These are phyloP conservation scores for Thunnus albacares DNA, from an alignment of 2,797 vertebrate species.

Conservation along the genomic window DNA sequence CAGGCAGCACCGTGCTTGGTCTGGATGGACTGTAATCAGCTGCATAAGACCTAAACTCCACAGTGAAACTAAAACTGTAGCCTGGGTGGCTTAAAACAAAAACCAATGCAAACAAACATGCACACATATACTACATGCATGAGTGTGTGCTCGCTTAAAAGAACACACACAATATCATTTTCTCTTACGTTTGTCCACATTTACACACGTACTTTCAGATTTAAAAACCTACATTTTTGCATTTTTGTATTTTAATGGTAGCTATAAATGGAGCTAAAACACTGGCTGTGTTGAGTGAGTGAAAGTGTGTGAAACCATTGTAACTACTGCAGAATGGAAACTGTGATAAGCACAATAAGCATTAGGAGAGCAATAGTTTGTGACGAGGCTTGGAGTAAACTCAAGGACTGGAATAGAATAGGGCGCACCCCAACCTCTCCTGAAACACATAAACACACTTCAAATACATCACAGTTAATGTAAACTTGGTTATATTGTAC, in stretches of 20 bases:
- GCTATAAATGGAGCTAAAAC: slow-evolving; percentile 31
- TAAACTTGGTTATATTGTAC: slow-evolving; percentile 31
- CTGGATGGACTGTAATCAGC: slow-evolving; percentile 68
- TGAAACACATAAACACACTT: slow-evolving; percentile 50
- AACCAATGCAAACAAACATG: slow-evolving; percentile 23
- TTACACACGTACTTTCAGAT: slow-evolving; percentile 9
- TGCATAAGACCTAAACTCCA: slow-evolving; percentile 34
- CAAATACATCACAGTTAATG: slow-evolving; percentile 7
- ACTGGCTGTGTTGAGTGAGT: not conserved
- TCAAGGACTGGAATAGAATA: slow-evolving; percentile 49
- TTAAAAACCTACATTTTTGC: not conserved
- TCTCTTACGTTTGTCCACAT: not conserved
- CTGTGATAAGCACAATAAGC: slow-evolving; percentile 63
- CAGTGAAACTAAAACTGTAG: slow-evolving; percentile 32
- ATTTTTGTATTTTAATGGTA: slow-evolving; percentile 12
- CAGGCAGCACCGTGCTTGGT: slow-evolving; percentile 44
- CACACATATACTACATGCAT: not conserved
- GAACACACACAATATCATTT: not conserved
- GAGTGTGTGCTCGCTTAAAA: not conserved
- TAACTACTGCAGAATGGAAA: slow-evolving; percentile 46
- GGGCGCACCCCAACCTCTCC: slow-evolving; percentile 36
- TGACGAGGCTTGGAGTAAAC: slow-evolving; percentile 53
- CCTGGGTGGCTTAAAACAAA: slow-evolving; percentile 42
- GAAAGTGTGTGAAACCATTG: slow-evolving; percentile 38
- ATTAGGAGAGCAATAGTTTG: slow-evolving; percentile 23